Conservation (phyloP, 2,113 vertebrate species). For the Himantopus leucocephalus region DNA sequence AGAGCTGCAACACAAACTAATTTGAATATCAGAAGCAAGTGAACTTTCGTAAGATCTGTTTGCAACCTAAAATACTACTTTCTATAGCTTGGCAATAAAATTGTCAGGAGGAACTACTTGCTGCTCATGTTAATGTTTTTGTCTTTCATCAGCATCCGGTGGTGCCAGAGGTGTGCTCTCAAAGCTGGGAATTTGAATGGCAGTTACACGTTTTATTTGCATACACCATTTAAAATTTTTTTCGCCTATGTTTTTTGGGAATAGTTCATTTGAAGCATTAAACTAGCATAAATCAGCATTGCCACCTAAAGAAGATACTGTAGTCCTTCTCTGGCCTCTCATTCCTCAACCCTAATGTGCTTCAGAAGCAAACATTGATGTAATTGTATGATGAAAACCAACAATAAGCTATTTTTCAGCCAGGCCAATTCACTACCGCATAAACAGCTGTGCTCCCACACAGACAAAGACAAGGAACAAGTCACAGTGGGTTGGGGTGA, state of each 20-base stretch:
- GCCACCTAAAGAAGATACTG: neutral
- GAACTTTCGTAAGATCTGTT: neutral
- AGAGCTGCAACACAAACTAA: neutral
- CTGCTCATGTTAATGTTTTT: neutral
- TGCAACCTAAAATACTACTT: neutral
- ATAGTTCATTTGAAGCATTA: neutral
- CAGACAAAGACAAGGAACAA: neutral
- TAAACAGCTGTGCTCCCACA: neutral
- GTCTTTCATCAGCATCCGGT: neutral
- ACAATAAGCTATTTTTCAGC: neutral
- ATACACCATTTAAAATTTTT: neutral
- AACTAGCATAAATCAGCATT: neutral
- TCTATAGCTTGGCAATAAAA: neutral
- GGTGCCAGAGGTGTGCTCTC: neutral
- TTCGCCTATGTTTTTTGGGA: neutral
- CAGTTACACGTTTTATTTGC: neutral
- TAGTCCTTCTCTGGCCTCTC: neutral
- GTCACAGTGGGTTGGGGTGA: neutral
- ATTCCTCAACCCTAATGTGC: neutral
- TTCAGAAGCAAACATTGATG: neutral
- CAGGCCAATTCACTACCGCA: neutral
- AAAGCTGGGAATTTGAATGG: neutral
- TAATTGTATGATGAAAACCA: neutral
- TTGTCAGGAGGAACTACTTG: neutral
- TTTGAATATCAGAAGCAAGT: neutral